Evolutionary conservation across 2,113 vertebrate species (phyloP).

Genomic region (Loxodonta africana): DNA sequence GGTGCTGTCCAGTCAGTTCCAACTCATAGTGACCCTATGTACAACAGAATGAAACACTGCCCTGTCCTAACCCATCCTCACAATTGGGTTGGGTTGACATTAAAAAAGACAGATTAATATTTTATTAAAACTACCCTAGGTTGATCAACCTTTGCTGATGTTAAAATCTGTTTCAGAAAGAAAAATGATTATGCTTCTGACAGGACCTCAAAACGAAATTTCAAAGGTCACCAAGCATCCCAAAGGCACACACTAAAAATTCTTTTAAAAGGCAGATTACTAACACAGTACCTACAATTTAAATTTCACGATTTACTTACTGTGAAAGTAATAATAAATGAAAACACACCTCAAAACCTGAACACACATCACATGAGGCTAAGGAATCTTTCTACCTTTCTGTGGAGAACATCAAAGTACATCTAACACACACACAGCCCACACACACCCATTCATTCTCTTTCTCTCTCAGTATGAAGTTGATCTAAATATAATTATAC

Average conservation of each 20-base stretch:
- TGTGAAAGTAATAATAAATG: background rate
- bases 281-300: background rate
- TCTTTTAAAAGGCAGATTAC: slow-evolving; percentile 46
- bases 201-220: slow-evolving; percentile 70
- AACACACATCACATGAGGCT: background rate
- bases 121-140: slow-evolving; percentile 73
- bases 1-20: too few relatives aligned
- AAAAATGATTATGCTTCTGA: slow-evolving; percentile 73
- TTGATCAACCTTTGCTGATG: slow-evolving; percentile 71
- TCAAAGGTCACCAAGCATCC: slow-evolving; percentile 73
- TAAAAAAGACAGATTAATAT: slow-evolving; percentile 75
- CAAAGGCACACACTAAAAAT: slow-evolving; percentile 33
- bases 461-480: background rate
- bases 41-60: too few relatives aligned
- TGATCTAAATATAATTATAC: background rate
- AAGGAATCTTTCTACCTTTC: background rate
- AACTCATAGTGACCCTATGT: too few relatives aligned
- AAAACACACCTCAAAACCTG: background rate
- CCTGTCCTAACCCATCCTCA: too few relatives aligned
- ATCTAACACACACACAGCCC: background rate
- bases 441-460: background rate
- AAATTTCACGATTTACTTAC: slow-evolving; percentile 36
- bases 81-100: slow-evolving; percentile 24
- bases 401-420: background rate
- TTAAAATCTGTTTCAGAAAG: slow-evolving; percentile 69